Conservation (phyloP, 2,113 vertebrate species). For the Circaetus cinerascens region DNA sequence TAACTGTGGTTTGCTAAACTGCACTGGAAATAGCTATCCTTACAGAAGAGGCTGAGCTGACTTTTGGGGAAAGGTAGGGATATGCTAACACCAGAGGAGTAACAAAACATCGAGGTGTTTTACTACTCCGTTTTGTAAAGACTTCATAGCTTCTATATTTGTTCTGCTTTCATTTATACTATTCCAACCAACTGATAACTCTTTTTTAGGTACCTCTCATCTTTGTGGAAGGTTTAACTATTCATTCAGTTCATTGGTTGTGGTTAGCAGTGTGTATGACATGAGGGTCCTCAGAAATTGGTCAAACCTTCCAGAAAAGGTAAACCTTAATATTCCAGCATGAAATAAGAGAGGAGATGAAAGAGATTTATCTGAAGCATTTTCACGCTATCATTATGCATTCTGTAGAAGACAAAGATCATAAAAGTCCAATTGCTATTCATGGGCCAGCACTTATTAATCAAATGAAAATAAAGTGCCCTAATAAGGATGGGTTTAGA, state of each 20-base stretch:
- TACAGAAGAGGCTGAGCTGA: not conserved
- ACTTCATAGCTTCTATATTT: not conserved
- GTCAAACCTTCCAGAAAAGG: not conserved
- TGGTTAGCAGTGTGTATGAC: not conserved
- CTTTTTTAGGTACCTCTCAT: not conserved
- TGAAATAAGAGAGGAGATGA: not conserved
- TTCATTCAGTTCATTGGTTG: not conserved
- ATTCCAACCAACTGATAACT: not conserved
- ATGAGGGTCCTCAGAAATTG: not conserved
- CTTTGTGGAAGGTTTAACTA: not conserved
- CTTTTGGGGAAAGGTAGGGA: not conserved
- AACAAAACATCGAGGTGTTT: not conserved
- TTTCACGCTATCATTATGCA: not conserved
- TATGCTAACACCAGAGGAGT: not conserved
- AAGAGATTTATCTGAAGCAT: not conserved
- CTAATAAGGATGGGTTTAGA: not conserved
- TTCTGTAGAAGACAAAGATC: not conserved
- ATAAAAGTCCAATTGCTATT: not conserved
- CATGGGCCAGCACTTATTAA: not conserved
- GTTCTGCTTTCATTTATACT: not conserved
- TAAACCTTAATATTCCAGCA: not conserved
- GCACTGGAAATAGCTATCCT: not conserved
- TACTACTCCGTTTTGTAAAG: not conserved
- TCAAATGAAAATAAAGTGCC: not conserved
- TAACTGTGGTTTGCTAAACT: not conserved